Conservation (phyloP, 2,113 vertebrate species). For the Pyxicephalus adspersus region DNA sequence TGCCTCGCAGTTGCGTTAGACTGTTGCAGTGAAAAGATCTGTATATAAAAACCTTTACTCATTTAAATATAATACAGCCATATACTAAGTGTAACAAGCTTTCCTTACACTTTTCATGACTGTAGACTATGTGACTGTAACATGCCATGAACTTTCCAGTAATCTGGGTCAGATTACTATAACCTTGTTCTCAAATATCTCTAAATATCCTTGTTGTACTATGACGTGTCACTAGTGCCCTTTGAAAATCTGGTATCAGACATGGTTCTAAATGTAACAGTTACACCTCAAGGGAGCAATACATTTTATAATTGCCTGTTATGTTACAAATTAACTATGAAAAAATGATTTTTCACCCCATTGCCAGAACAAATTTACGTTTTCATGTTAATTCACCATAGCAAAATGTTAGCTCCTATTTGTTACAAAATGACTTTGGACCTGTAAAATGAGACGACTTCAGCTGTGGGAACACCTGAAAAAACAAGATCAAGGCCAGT, state of each 20-base stretch:
- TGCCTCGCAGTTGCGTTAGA: too few species aligned
- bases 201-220: not conserved
- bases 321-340: constrained; percentile 20
- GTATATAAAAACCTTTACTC: too few species aligned
- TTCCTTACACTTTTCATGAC: too few species aligned
- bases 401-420: constrained; percentile 28
- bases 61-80: too few species aligned
- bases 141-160: not conserved
- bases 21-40: too few species aligned
- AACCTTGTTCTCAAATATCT: not conserved
- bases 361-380: constrained; percentile 15
- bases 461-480: constrained; percentile 29
- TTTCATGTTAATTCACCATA: constrained; percentile 31
- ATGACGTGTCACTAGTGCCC: not conserved
- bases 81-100: too few species aligned
- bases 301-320: not conserved
- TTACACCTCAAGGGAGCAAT: not conserved
- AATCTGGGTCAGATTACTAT: not conserved
- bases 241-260: not conserved
- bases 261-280: constrained; percentile 4
- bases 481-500: constrained; percentile 19
- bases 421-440: constrained; percentile 18
- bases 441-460: constrained; percentile 15
- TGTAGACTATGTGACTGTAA: too few species aligned
- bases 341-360: constrained; percentile 8